These are phyloP conservation scores for Thelaira solivaga DNA, from an alignment of 2,888 invertebrate species.

Conservation along the genomic window DNA sequence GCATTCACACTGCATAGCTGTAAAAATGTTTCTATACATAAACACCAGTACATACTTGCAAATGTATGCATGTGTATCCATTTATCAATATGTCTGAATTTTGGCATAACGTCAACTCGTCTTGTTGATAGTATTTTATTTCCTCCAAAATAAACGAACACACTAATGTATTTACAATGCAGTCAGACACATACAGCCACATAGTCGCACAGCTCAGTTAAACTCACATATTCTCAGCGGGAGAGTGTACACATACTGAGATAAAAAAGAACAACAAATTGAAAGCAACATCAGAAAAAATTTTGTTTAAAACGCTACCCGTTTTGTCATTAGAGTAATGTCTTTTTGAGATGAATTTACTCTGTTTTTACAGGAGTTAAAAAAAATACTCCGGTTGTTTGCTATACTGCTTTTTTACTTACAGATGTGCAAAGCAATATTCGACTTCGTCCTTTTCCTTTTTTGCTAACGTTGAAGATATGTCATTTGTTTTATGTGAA, in stretches of 20 bases:
- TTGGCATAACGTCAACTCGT: slow-evolving; percentile 58
- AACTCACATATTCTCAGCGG: slow-evolving; percentile 22
- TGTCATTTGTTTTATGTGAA: slow-evolving; percentile 6
- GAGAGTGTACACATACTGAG: not conserved
- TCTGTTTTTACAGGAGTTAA: slow-evolving; percentile 3
- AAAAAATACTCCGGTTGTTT: slow-evolving; percentile 1
- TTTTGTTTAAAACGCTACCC: slow-evolving; percentile 43
- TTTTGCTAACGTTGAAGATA: slow-evolving; percentile 28
- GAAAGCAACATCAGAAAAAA: slow-evolving; percentile 1
- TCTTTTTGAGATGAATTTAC: slow-evolving; percentile 49
- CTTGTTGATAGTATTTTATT: slow-evolving; percentile 48
- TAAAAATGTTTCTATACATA: too few species aligned
- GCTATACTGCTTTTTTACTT: slow-evolving; percentile 30
- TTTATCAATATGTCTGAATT: slow-evolving; percentile 39
- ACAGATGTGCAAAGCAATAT: slow-evolving; percentile 39
- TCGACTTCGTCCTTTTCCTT: slow-evolving; percentile 11
- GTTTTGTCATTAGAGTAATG: slow-evolving; percentile 47
- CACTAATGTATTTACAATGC: slow-evolving; percentile 28
- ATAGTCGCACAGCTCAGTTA: too few species aligned
- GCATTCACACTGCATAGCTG: too few species aligned
- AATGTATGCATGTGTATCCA: not conserved
- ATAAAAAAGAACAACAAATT: not conserved
- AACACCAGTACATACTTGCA: too few species aligned
- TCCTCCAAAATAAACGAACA: slow-evolving; percentile 26
- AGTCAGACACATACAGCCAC: not conserved